These are phyloP conservation scores for Spatula versicolor DNA, from an alignment of 2,797 vertebrate genomes.

Conservation along the genomic window DNA sequence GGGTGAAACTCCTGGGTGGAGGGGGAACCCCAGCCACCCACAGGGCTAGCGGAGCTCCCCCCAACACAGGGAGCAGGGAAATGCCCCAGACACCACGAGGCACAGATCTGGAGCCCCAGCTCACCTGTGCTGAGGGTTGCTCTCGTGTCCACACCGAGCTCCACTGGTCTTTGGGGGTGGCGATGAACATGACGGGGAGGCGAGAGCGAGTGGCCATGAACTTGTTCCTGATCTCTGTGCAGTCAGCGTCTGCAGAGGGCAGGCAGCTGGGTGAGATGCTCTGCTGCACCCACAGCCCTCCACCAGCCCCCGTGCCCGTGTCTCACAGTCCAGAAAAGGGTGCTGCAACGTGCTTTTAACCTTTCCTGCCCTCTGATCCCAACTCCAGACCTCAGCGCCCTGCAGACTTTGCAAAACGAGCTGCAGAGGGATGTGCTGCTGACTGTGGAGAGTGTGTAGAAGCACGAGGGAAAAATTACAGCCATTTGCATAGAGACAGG, in stretches of 20 bases:
- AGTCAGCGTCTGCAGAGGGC: slow-evolving; percentile 81
- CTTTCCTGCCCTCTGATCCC: neutral
- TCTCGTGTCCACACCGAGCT: slow-evolving; percentile 90
- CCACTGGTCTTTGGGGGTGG: slow-evolving; percentile 90
- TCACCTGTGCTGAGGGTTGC: slow-evolving; percentile 88
- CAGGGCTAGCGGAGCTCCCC: fast-evolving
- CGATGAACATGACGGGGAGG: slow-evolving; percentile 91
- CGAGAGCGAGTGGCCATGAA: slow-evolving; percentile 87
- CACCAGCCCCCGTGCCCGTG: fast-evolving
- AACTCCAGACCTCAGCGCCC: neutral
- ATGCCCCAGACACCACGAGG: fast-evolving
- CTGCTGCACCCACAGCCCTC: neutral
- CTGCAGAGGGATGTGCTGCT: no score
- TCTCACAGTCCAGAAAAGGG: neutral
- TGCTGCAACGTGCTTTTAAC: neutral
- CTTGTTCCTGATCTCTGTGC: slow-evolving; percentile 88
- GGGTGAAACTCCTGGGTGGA: neutral
- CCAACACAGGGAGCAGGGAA: neutral
- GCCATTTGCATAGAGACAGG: neutral
- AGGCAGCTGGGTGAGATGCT: neutral
- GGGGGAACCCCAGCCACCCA: fast-evolving
- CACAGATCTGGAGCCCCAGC: neutral
- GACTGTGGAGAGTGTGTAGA: no score
- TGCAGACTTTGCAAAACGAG: neutral
- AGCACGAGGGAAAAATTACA: neutral